Evolutionary conservation across 2,113 vertebrate genomes (phyloP).

Genomic region (Chaenocephalus aceratus): DNA sequence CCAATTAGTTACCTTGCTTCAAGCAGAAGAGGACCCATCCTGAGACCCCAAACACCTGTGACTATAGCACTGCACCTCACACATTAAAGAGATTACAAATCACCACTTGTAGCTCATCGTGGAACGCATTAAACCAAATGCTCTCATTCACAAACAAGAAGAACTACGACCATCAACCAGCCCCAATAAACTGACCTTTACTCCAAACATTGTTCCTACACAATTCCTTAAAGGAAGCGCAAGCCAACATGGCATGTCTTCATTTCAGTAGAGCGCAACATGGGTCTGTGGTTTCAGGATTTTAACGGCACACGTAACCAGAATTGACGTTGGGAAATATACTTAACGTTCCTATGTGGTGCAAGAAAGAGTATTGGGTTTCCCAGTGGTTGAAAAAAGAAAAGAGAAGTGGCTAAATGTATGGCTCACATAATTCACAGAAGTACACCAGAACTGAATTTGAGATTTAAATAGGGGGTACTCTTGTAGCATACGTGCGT

Average conservation of each 20-base stretch:
- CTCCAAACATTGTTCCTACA: slow-evolving; percentile 25
- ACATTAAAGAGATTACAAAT: neutral
- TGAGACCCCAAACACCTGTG: slow-evolving; percentile 33
- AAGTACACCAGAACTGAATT: neutral
- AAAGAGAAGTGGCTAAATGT: slow-evolving; percentile 7
- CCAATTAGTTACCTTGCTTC: slow-evolving; percentile 65
- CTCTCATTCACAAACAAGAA: neutral
- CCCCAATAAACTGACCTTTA: neutral
- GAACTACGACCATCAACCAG: neutral
- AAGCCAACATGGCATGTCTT: slow-evolving; percentile 22
- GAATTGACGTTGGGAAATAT: slow-evolving; percentile 50
- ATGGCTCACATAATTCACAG: neutral
- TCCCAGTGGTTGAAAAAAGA: slow-evolving; percentile 33
- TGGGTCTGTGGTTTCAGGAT: slow-evolving; percentile 31
- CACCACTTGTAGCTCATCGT: neutral
- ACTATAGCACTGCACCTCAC: neutral
- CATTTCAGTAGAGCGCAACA: slow-evolving; percentile 27
- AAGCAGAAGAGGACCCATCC: slow-evolving; percentile 25
- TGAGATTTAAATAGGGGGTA: neutral
- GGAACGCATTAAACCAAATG: neutral
- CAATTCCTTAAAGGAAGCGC: neutral
- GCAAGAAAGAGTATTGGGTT: slow-evolving; percentile 45
- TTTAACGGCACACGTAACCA: slow-evolving; percentile 51
- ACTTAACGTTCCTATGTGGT: slow-evolving; percentile 40
- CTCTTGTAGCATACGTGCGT: neutral